These are phyloP conservation scores for Drosophila dunni DNA, from an alignment of 1,140 invertebrate species.

Conservation along the genomic window DNA sequence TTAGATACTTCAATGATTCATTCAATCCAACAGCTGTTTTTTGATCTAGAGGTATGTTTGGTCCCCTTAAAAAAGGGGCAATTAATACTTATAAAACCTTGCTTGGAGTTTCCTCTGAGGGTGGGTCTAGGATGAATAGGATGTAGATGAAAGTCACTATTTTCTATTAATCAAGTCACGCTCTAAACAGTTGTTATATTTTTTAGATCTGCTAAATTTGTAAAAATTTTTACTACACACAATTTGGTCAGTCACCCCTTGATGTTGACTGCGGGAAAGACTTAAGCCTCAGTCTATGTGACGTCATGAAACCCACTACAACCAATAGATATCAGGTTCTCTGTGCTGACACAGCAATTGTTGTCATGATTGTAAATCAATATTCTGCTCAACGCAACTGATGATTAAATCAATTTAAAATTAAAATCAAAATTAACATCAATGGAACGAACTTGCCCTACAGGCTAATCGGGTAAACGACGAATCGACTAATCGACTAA, in stretches of 20 bases:
- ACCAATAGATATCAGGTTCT: slow-evolving; percentile 30
- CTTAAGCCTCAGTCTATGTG: slow-evolving; percentile 4
- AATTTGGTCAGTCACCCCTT: slow-evolving; percentile 42
- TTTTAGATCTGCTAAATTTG: background rate
- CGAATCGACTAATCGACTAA: background rate
- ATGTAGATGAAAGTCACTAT: too few species aligned
- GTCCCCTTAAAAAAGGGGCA: background rate
- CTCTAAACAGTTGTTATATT: too few species aligned
- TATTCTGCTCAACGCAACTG: background rate
- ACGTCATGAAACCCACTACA: slow-evolving; percentile 27
- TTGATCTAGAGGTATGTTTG: background rate
- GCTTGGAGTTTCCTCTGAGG: too few species aligned
- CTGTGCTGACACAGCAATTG: slow-evolving; percentile 42
- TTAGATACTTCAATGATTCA: slow-evolving; percentile 46
- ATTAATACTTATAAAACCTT: too few species aligned
- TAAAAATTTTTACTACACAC: too few species aligned
- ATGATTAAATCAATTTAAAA: slow-evolving; percentile 18
- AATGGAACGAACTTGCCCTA: slow-evolving; percentile 35
- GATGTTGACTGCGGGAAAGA: slow-evolving; percentile 6
- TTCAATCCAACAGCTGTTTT: slow-evolving; percentile 28
- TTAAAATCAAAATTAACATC: too few species aligned
- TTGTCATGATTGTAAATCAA: slow-evolving; percentile 26
- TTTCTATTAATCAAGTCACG: too few species aligned
- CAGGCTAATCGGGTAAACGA: background rate
- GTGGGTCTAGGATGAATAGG: too few species aligned